Evolutionary conservation across 2,113 vertebrate genomes (phyloP).

Genomic region (Oophaga pumilio): DNA sequence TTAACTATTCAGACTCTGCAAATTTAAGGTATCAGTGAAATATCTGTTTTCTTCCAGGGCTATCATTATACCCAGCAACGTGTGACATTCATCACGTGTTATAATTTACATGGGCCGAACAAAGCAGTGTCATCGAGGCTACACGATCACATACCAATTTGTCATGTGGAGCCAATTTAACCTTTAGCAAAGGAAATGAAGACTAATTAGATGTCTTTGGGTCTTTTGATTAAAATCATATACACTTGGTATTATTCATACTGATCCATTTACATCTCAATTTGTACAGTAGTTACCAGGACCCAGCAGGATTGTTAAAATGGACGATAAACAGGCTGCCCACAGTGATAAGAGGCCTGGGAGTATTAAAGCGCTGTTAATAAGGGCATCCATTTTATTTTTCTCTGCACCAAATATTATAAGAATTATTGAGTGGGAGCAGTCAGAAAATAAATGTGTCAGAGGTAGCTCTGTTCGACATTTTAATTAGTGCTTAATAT

Average conservation of each 20-base stretch:
- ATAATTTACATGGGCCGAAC: slow-evolving; percentile 6
- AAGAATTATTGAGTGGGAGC: slow-evolving; percentile 14
- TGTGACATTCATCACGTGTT: slow-evolving; percentile 34
- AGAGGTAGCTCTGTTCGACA: slow-evolving; percentile 16
- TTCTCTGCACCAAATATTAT: slow-evolving; percentile 5
- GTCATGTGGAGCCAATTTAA: slow-evolving; percentile 31
- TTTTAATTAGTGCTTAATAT: slow-evolving; percentile 47
- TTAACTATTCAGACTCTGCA: neutral
- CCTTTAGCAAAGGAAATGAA: neutral
- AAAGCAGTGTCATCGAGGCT: slow-evolving; percentile 23
- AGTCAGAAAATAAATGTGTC: slow-evolving; percentile 35
- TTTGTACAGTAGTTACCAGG: slow-evolving; percentile 21
- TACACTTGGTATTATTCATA: slow-evolving; percentile 41
- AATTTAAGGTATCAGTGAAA: neutral
- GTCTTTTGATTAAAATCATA: slow-evolving; percentile 47
- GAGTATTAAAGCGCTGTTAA: neutral
- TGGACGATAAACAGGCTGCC: slow-evolving; percentile 41
- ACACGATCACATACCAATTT: slow-evolving; percentile 13
- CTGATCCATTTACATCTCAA: slow-evolving; percentile 35
- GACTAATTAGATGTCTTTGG: slow-evolving; percentile 45
- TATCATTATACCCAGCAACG: slow-evolving; percentile 6
- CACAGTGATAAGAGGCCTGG: slow-evolving; percentile 10
- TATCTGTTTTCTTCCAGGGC: neutral
- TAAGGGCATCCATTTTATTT: slow-evolving; percentile 12
- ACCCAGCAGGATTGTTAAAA: slow-evolving; percentile 35